Base-by-base conservation (phyloP, 37 sponge, comb jelly and placozoan genomes). In the Beroe ovata region DNA sequence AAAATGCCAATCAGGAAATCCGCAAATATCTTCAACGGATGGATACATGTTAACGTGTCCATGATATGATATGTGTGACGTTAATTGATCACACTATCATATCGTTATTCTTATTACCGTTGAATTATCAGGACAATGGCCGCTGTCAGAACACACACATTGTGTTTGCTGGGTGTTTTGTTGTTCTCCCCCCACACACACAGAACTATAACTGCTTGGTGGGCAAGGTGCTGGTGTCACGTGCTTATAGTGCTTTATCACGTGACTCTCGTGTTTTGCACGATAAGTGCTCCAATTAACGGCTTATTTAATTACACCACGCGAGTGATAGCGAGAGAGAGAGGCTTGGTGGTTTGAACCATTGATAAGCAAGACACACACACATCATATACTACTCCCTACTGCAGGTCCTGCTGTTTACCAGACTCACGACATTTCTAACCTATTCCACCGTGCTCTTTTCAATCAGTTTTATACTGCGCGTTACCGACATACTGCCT, bases 271-370 rank as follows among this genome's bases (percentile, higher is more conserved):
- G 54, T 47, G 54, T 47, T 47, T 47, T 66, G 69, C 69, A 66
- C 69, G 69, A 66, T 66, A 66, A 66, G 69, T 66, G 69, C 69
- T 32, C 69, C 69, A 66, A 66, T 66, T 66, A 66, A 8, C 69
- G 32, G 32, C 32, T 66, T 66, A 66, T 66, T 66, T 30, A 66
- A 66, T 66, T 66, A 66, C 69, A 20, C n/a, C n/a, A n/a, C n/a
- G n/a, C n/a, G n/a, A n/a, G n/a, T 47, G 54, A 6, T 47, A 47
- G 11, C 54, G 54, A 47, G 54, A 16, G 54, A 47, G 6, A 47
- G 54, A 47, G 54, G 54, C 54, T 47, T 47, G 54, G n/a, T n/a
- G n/a, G 54, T 47, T 47, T 47, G 54, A 47, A 47, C 54, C 54
- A 47, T 47, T 47, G 54, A 47, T 47, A 47, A 47, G 54, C 54